phyloP scores from a whole-genome alignment of 2,888 invertebrate species.

The Lagria hirta region DNA sequence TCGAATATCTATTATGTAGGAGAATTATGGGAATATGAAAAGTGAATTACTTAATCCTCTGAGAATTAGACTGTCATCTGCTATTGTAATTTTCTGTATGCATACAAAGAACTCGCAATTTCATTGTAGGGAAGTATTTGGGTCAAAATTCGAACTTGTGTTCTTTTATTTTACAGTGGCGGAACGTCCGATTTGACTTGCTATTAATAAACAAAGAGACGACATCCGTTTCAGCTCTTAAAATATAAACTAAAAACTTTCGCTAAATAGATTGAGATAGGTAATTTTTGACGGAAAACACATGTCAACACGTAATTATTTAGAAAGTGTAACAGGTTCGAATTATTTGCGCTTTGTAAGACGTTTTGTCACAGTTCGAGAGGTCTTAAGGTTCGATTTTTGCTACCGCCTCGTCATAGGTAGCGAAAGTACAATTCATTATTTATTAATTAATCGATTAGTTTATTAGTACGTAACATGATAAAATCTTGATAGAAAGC shows the following conservation, averaged over 20 bases:
- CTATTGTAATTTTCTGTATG: conserved; percentile 32
- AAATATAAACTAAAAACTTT: conserved; percentile 14
- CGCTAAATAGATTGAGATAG: conserved; percentile 19
- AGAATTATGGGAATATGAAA: conserved; percentile 30
- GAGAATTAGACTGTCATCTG: conserved; percentile 34
- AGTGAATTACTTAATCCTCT: conserved; percentile 37
- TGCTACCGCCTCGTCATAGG: conserved; percentile 1
- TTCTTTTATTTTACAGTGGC: too few species aligned
- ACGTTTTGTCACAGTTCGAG: conserved; percentile 19
- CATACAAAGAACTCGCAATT: conserved; percentile 29
- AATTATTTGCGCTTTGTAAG: conserved; percentile 10
- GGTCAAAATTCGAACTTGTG: conserved; percentile 33
- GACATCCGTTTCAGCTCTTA: conserved; percentile 12
- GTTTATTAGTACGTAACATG: conserved; percentile 13
- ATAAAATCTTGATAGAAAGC: conserved; percentile 17
- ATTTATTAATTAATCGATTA: conserved; percentile 21
- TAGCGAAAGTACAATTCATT: conserved; percentile 15
- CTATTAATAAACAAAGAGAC: conserved; percentile 6
- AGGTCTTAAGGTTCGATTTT: conserved; percentile 15
- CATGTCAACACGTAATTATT: conserved; percentile 32
- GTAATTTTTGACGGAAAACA: conserved; percentile 22
- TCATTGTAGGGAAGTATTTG: conserved; percentile 30
- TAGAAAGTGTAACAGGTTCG: conserved; percentile 29
- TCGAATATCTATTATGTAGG: conserved; percentile 20
- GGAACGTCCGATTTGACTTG: conserved; percentile 4